These are phyloP conservation scores for Nansenia antarctica DNA, from an alignment of 2,113 vertebrate genomes.

Conservation along the genomic window DNA sequence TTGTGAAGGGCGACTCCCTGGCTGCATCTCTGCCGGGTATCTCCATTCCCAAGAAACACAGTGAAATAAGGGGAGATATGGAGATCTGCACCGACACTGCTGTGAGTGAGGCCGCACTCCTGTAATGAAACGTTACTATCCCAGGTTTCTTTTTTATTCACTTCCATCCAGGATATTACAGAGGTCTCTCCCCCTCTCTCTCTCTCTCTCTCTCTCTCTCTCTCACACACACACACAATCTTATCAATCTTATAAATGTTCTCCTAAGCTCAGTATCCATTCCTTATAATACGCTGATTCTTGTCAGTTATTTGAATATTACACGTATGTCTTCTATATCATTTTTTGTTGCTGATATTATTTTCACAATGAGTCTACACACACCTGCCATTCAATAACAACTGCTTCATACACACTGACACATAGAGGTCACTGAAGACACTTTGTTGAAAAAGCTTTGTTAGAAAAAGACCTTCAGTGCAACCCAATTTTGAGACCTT, in stretches of 20 bases:
- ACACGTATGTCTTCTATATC: background rate
- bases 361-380: background rate
- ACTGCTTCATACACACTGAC: slow-evolving; percentile 1
- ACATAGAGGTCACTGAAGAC: background rate
- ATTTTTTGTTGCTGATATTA: background rate
- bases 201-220: background rate
- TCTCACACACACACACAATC: background rate
- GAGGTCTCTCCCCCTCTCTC: background rate
- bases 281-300: background rate
- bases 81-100: slow-evolving; percentile 78
- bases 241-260: background rate
- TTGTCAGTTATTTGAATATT: background rate
- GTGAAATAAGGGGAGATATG: slow-evolving; percentile 76
- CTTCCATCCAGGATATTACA: background rate
- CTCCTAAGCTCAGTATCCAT: background rate
- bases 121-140: background rate
- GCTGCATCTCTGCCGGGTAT: slow-evolving; percentile 67
- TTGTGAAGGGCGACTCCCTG: slow-evolving; percentile 80
- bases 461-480: background rate
- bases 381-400: background rate
- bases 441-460: too few relatives aligned
- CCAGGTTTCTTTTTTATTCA: background rate
- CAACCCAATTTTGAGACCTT: background rate
- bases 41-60: slow-evolving; percentile 80
- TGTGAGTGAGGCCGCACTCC: slow-evolving; percentile 73